Percentiles rank a stretch among this genome's conserved stretches.
Conservation (phyloP, 64 coral and sea anemone genomes). For the Stichodactyla mertensii region DNA sequence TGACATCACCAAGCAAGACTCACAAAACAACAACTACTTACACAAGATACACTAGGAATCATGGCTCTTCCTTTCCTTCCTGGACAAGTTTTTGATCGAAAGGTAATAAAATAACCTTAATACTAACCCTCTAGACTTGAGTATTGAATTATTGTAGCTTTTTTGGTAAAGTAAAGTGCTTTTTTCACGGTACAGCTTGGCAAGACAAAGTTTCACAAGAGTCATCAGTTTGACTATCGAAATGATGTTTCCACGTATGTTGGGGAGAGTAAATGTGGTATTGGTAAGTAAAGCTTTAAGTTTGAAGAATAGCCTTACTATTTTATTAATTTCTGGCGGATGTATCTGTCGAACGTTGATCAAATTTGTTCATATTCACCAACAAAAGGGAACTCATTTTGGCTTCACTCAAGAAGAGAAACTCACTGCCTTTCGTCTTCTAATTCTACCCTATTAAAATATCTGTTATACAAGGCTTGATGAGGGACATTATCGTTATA, state of each 20-base stretch:
- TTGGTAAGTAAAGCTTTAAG: constrained; percentile 46
- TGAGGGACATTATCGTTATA: background rate
- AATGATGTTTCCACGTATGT: constrained; percentile 95
- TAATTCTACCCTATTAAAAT: background rate
- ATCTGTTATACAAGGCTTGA: background rate
- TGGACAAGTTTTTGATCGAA: constrained; percentile 98
- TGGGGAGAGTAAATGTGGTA: constrained; percentile 87
- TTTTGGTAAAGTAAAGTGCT: background rate
- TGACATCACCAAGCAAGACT: constrained; percentile 60
- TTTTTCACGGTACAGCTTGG: constrained; percentile 65
- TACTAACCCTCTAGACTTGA: background rate
- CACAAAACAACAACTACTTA: background rate
- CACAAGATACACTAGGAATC: background rate
- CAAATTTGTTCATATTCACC: background rate
- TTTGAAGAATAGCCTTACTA: background rate
- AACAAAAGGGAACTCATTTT: background rate
- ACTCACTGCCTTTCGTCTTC: background rate
- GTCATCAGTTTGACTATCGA: constrained; percentile 93
- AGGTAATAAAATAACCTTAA: constrained; percentile 50
- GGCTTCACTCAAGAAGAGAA: background rate
- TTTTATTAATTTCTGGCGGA: background rate
- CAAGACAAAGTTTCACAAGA: constrained; percentile 94
- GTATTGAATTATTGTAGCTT: background rate
- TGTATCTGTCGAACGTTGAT: background rate
- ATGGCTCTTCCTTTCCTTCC: constrained; percentile 99